Evolutionary conservation across 2,113 vertebrate species (phyloP).

Genomic region (Pandion haliaetus): DNA sequence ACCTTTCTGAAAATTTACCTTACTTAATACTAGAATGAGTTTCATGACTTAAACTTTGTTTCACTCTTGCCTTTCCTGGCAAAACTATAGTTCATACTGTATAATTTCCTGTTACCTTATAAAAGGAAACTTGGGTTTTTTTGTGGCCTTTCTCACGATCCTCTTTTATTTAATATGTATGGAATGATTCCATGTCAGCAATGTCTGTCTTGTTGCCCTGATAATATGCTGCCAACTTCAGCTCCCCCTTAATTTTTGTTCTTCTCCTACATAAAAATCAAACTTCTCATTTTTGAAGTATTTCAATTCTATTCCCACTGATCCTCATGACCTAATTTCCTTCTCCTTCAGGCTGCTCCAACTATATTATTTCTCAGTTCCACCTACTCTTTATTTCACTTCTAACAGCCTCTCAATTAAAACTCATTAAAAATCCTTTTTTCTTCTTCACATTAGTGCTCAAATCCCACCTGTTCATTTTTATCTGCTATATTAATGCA

Average conservation of each 20-base stretch:
- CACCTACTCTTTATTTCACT: constrained; percentile 20
- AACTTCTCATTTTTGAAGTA: background rate
- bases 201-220: background rate
- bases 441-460: background rate
- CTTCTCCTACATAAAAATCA: constrained; percentile 22
- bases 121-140: background rate
- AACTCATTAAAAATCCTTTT: background rate
- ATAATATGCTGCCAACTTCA: constrained; percentile 6
- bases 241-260: constrained; percentile 31
- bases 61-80: background rate
- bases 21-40: background rate
- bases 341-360: constrained; percentile 7
- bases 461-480: background rate
- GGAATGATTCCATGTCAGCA: background rate
- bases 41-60: background rate
- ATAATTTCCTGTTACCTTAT: background rate
- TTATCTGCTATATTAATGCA: background rate
- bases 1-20: background rate
- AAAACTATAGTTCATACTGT: background rate
- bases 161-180: background rate
- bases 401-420: constrained; percentile 29
- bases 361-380: background rate
- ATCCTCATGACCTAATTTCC: background rate
- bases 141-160: background rate
- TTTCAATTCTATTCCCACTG: background rate